phyloP scores from a whole-genome alignment of 2,113 vertebrate species.

The Gymnarchus niloticus region DNA sequence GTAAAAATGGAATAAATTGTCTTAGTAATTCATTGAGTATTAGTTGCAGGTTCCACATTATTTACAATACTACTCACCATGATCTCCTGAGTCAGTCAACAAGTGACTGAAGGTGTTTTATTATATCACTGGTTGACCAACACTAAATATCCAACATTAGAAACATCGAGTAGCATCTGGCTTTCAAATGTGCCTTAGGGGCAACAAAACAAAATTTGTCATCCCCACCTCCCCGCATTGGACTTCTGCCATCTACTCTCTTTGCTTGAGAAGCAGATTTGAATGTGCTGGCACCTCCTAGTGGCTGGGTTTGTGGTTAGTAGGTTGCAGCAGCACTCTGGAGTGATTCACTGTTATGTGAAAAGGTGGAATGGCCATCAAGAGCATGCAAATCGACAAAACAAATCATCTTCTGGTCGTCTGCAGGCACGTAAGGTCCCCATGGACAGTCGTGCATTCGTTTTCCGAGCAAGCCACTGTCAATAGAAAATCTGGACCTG shows the following conservation, averaged over 20 bases:
- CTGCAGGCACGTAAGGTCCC: not conserved
- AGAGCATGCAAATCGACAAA: not conserved
- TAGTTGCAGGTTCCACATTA: not conserved
- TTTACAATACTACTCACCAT: not conserved
- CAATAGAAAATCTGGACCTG: not conserved
- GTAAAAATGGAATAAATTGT: too few species aligned
- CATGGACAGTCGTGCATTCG: not conserved
- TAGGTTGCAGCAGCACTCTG: not conserved
- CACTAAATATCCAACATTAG: not conserved
- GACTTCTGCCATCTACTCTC: not conserved
- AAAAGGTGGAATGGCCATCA: not conserved
- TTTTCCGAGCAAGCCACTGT: not conserved
- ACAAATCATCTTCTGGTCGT: not conserved
- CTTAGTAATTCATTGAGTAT: not conserved
- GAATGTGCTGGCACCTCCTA: not conserved
- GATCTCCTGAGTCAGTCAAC: not conserved
- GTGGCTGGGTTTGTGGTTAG: not conserved
- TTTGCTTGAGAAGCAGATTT: not conserved
- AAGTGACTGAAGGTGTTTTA: not conserved
- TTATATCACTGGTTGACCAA: not conserved
- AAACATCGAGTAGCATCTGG: not conserved
- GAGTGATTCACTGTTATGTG: not conserved
- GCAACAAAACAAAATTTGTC: not conserved
- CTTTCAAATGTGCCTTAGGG: not conserved
- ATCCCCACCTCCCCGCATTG: not conserved